phyloP scores from a whole-genome alignment of 2,888 invertebrate genomes.

The Oegoconia quadripuncta region DNA sequence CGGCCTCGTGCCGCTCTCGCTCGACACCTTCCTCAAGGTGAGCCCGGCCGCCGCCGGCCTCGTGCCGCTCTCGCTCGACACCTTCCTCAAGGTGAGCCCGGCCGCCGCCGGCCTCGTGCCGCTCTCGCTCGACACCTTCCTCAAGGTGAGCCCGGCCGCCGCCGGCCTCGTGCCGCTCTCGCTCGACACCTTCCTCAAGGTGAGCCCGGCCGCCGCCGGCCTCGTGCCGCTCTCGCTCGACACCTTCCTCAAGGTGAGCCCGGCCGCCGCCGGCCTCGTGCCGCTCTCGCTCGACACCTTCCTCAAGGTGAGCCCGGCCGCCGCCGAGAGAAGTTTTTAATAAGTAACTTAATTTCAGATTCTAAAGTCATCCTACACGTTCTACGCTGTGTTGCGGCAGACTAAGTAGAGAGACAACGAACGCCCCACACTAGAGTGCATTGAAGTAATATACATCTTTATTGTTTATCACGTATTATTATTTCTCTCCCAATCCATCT shows the following conservation, averaged over 20 bases:
- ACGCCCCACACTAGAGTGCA: not conserved
- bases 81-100: not conserved
- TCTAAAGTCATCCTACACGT: slow-evolving; percentile 64
- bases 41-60: not conserved
- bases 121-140: too few relatives aligned
- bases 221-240: not conserved
- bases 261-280: not conserved
- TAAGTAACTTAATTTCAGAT: slow-evolving; percentile 59
- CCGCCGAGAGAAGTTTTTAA: not conserved
- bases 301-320: not conserved
- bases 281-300: not conserved
- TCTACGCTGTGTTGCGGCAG: slow-evolving; percentile 64
- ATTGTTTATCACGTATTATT: too few relatives aligned
- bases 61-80: not conserved
- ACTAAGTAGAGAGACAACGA: slow-evolving; percentile 39
- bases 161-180: slow-evolving; percentile 71
- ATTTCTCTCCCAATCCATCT: too few relatives aligned
- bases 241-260: not conserved
- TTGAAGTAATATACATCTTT: not conserved
- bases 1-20: slow-evolving; percentile 67
- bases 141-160: slow-evolving; percentile 67
- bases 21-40: slow-evolving; percentile 72
- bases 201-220: slow-evolving; percentile 22
- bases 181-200: slow-evolving; percentile 70
- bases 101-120: not conserved